A percentile compares a stretch with the other conserved stretches of the same genome.
These are phyloP conservation scores for Pedionomus torquatus DNA, from an alignment of 2,113 vertebrate genomes.

Conservation along the genomic window DNA sequence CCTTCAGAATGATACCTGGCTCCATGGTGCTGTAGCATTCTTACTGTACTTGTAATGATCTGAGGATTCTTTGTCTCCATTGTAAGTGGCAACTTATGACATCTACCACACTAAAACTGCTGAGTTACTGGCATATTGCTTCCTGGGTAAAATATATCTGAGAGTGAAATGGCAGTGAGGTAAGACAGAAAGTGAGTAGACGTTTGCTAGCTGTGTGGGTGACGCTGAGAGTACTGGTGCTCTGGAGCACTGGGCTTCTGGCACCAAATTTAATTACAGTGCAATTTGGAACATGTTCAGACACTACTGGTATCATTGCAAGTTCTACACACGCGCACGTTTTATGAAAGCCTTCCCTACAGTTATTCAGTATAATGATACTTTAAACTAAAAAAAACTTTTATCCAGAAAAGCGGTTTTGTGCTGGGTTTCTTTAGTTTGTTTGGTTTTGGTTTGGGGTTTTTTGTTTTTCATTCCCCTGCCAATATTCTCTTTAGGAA, in stretches of 20 bases:
- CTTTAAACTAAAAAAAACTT: not conserved
- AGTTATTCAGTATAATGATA: not conserved
- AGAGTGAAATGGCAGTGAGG: not conserved
- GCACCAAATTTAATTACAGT: slow-evolving; percentile 28
- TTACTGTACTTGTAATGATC: not conserved
- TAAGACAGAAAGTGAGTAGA: slow-evolving; percentile 6
- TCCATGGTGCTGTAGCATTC: not conserved
- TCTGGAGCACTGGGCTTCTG: not conserved
- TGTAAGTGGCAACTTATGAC: slow-evolving; percentile 13
- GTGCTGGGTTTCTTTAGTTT: too few relatives aligned
- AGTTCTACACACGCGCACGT: not conserved
- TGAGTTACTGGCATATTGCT: slow-evolving; percentile 36
- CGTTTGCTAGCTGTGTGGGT: slow-evolving; percentile 19
- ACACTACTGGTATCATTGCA: not conserved
- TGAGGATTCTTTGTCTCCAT: slow-evolving; percentile 43
- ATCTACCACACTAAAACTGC: not conserved
- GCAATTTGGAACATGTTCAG: slow-evolving; percentile 37
- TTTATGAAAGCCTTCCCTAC: slow-evolving; percentile 10
- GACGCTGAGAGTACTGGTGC: not conserved
- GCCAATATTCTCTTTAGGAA: not conserved
- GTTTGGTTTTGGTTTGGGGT: not conserved
- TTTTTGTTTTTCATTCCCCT: not conserved
- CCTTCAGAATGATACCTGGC: not conserved
- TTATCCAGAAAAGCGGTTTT: too few relatives aligned
- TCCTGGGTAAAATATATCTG: slow-evolving; percentile 17